These are phyloP conservation scores for Drosophila nr. medialis DNA, from an alignment of 2,888 invertebrate species.

Conservation along the genomic window DNA sequence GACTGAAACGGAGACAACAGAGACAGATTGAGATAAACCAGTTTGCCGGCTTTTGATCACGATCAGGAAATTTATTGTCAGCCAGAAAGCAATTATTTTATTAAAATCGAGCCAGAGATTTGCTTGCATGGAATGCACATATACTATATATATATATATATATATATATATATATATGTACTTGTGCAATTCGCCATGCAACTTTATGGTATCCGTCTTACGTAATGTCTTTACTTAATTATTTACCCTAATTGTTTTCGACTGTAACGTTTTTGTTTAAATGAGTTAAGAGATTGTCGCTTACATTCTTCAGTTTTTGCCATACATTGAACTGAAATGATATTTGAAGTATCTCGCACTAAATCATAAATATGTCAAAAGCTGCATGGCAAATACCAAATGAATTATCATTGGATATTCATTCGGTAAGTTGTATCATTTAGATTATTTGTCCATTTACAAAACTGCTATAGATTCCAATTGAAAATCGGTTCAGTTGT, in stretches of 20 bases:
- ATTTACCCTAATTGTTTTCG: not conserved
- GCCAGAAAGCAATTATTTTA: slow-evolving; percentile 31
- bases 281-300: not conserved
- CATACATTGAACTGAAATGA: not conserved
- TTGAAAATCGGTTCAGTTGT: not conserved
- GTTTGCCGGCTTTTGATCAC: slow-evolving; percentile 28
- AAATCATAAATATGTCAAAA: not conserved
- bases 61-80: slow-evolving; percentile 27
- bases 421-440: not conserved
- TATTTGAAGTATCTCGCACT: not conserved
- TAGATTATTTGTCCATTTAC: no score
- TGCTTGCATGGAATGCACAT: slow-evolving; percentile 1
- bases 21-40: slow-evolving; percentile 15
- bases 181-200: not conserved
- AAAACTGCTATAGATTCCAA: not conserved
- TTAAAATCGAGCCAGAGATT: slow-evolving; percentile 5
- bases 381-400: not conserved
- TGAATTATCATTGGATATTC: not conserved
- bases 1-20: not conserved
- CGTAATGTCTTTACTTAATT: not conserved
- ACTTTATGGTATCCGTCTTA: not conserved
- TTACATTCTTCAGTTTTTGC: not conserved
- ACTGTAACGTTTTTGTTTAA: not conserved
- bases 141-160: not conserved
- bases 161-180: no score